phyloP scores from a whole-genome alignment of 2,113 vertebrate genomes.

The Ciconia boyciana region DNA sequence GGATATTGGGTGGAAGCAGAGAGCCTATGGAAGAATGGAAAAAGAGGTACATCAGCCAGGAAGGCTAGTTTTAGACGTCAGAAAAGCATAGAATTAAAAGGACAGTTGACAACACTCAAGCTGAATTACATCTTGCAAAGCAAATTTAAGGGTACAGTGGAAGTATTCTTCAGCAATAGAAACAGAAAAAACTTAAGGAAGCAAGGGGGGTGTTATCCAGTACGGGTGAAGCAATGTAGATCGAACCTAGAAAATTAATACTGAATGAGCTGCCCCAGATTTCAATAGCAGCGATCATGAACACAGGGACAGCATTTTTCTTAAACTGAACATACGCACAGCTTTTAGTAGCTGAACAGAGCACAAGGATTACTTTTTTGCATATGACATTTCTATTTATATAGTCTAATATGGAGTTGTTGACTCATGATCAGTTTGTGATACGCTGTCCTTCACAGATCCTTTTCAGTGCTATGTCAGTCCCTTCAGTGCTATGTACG shows the following conservation, averaged over 20 bases:
- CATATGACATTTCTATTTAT: neutral
- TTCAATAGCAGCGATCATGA: neutral
- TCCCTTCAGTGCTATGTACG: neutral
- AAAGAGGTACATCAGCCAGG: neutral
- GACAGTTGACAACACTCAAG: neutral
- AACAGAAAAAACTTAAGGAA: neutral
- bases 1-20: neutral
- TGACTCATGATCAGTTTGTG: neutral
- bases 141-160: neutral
- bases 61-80: neutral
- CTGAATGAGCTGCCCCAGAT: neutral
- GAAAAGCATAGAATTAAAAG: neutral
- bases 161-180: neutral
- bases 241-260: neutral
- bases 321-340: neutral
- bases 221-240: neutral
- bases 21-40: neutral
- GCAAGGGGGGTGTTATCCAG: neutral
- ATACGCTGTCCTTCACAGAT: neutral
- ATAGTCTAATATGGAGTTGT: neutral
- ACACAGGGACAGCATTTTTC: neutral
- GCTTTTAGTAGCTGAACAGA: neutral
- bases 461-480: neutral
- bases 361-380: neutral
- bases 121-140: neutral